phyloP scores from a whole-genome alignment of 2,113 vertebrate genomes.

The Urocolius indicus region DNA sequence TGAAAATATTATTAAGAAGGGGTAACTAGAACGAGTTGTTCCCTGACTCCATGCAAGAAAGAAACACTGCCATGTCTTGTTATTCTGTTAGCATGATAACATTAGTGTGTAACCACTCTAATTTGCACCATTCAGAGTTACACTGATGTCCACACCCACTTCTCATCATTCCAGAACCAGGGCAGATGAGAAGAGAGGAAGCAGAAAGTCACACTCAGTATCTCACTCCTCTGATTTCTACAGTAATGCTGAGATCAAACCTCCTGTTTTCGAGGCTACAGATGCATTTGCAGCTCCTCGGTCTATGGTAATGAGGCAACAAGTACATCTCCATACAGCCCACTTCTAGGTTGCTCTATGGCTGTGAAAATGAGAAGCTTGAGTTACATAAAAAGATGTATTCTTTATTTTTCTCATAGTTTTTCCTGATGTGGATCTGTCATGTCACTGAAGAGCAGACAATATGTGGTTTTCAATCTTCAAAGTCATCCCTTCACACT shows the following conservation, averaged over 20 bases:
- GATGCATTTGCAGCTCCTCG: neutral
- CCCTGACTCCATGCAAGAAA: neutral
- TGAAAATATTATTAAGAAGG: neutral
- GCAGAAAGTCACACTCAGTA: neutral
- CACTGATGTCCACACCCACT: rapidly evolving
- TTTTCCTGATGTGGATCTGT: neutral
- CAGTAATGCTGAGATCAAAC: neutral
- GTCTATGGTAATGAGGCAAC: neutral
- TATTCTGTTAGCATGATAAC: neutral
- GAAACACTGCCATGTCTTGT: neutral
- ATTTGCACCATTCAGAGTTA: neutral
- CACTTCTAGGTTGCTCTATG: neutral
- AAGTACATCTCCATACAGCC: neutral
- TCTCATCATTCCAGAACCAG: neutral
- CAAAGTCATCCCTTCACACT: neutral
- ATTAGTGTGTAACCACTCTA: neutral
- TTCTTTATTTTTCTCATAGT: neutral
- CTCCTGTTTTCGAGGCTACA: neutral
- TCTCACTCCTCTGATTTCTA: neutral
- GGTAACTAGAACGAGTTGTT: neutral
- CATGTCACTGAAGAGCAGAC: neutral
- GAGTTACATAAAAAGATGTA: neutral
- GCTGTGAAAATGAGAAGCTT: neutral
- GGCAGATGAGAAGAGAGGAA: neutral
- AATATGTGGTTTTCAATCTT: neutral